Evolutionary conservation across 2,888 invertebrate species (phyloP).

Genomic region (Agriotes lineatus): DNA sequence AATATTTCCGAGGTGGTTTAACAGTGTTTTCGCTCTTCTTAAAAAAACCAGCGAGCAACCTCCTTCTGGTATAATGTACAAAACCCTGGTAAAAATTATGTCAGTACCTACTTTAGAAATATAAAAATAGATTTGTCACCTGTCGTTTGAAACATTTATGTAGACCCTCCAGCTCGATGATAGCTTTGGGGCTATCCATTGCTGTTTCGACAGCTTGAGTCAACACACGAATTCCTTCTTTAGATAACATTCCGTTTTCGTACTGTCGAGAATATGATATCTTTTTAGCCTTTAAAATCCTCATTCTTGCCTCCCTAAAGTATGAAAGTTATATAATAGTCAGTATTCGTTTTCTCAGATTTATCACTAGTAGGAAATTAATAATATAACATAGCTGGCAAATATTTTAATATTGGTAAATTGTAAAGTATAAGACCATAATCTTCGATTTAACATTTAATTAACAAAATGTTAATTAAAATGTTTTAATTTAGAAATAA

Average conservation of each 20-base stretch:
- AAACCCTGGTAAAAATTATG: too few species aligned
- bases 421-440: too few species aligned
- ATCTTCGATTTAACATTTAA: too few species aligned
- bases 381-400: too few species aligned
- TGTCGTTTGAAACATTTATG: slow-evolving; percentile 52
- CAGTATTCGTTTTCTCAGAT: too few species aligned
- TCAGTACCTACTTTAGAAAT: too few species aligned
- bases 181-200: slow-evolving; percentile 66
- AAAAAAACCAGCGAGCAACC: slow-evolving; percentile 57
- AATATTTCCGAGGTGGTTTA: slow-evolving; percentile 60
- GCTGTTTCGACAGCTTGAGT: slow-evolving; percentile 70
- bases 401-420: too few species aligned
- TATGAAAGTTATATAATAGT: too few species aligned
- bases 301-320: slow-evolving; percentile 70
- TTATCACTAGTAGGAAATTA: too few species aligned
- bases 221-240: slow-evolving; percentile 70
- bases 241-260: slow-evolving; percentile 73
- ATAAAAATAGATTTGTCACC: too few species aligned
- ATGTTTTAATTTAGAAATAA: too few species aligned
- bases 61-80: slow-evolving; percentile 67
- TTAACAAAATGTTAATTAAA: too few species aligned
- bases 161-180: slow-evolving; percentile 66
- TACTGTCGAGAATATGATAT: slow-evolving; percentile 76
- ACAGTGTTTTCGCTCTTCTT: slow-evolving; percentile 30
- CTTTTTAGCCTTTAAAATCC: slow-evolving; percentile 73